Evolutionary conservation across 1,140 invertebrate genomes (phyloP).

Genomic region (Cydia amplana): DNA sequence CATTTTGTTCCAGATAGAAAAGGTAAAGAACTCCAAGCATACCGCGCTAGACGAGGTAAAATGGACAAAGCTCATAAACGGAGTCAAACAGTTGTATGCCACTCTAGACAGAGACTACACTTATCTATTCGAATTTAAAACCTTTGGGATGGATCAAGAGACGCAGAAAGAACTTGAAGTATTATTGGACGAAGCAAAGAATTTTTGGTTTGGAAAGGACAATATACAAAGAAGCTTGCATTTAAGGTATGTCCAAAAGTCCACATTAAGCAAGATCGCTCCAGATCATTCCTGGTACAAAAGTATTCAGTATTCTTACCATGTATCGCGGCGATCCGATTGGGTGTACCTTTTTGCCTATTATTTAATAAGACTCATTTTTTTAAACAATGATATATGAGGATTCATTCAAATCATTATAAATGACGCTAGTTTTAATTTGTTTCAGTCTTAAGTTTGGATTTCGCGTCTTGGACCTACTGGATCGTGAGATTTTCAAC

Average conservation of each 20-base stretch:
- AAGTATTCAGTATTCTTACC: no score
- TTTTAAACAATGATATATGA: no score
- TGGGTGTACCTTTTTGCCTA: no score
- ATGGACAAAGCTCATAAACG: conserved; percentile 67
- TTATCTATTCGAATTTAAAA: conserved; percentile 63
- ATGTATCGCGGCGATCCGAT: no score
- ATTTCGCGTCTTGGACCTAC: conserved; percentile 57
- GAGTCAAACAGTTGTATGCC: conserved; percentile 58
- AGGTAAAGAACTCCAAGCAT: conserved; percentile 49
- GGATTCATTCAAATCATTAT: no score
- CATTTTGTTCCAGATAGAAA: conserved; percentile 49
- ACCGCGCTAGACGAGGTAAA: conserved; percentile 50
- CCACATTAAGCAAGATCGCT: neutral
- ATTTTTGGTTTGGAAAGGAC: conserved; percentile 59
- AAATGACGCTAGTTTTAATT: neutral
- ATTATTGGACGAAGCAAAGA: conserved; percentile 46
- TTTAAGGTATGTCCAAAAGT: conserved; percentile 50
- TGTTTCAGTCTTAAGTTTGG: conserved; percentile 61
- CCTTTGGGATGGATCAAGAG: conserved; percentile 55
- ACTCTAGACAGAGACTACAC: conserved; percentile 61
- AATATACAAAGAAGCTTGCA: conserved; percentile 54
- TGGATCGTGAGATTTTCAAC: conserved; percentile 62
- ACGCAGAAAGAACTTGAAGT: conserved; percentile 38
- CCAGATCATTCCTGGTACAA: no score
- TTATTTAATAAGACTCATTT: no score